Evolutionary conservation across 2,113 vertebrate genomes (phyloP).

Genomic region (Rhipidura dahli): DNA sequence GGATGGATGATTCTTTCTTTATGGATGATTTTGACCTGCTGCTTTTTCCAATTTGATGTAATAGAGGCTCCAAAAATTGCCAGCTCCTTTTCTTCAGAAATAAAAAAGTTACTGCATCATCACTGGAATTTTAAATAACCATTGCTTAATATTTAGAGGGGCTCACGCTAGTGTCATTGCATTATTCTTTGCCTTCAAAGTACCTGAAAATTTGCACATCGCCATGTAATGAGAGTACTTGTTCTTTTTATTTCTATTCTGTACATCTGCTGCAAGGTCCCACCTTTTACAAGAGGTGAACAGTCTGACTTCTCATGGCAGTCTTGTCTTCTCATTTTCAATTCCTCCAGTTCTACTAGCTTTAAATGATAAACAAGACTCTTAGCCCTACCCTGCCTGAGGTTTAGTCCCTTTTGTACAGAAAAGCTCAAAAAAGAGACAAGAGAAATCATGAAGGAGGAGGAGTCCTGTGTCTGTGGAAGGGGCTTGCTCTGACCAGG

Average conservation of each 20-base stretch:
- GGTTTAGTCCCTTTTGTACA: background rate
- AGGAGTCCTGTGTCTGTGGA: background rate
- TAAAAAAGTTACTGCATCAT: background rate
- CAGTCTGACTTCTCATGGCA: background rate
- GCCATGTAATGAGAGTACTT: background rate
- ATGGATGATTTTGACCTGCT: background rate
- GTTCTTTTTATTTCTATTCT: background rate
- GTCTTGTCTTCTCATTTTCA: background rate
- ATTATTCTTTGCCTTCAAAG: background rate
- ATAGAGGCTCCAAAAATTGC: rapidly evolving
- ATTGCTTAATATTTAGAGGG: background rate
- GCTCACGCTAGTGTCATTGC: background rate
- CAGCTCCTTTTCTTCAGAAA: background rate
- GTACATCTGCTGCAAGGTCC: background rate
- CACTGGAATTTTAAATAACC: background rate
- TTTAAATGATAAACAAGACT: background rate
- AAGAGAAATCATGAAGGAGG: background rate
- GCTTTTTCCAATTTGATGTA: background rate
- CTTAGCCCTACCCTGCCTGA: background rate
- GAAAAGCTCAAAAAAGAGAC: background rate
- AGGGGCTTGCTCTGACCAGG: background rate
- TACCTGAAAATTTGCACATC: background rate
- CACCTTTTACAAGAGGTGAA: background rate
- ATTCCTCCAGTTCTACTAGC: background rate
- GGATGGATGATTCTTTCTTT: background rate